Conservation (phyloP, 2,113 vertebrate species). For the Lucifuga dentata region DNA sequence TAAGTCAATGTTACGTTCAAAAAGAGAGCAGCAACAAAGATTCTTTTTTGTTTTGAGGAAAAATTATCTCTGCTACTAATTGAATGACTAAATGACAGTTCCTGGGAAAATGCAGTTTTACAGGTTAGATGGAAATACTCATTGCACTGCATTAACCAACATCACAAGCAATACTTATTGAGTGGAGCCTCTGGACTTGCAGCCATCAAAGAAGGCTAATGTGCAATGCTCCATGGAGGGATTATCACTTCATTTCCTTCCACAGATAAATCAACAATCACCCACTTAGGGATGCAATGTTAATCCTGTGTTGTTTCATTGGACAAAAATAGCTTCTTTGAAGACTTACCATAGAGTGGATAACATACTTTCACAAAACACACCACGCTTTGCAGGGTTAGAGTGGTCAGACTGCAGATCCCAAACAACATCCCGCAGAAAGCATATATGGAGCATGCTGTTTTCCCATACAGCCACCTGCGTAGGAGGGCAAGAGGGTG, state of each 20-base stretch:
- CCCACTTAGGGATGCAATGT: constrained; percentile 32
- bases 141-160: constrained; percentile 38
- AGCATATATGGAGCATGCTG: constrained; percentile 81
- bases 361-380: constrained; percentile 87
- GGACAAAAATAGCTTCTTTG: constrained; percentile 27
- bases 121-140: constrained; percentile 19
- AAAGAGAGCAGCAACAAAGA: background rate
- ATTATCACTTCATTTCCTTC: constrained; percentile 36
- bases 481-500: constrained; percentile 21
- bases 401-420: constrained; percentile 83
- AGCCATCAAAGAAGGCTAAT: constrained; percentile 62
- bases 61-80: background rate
- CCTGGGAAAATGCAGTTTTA: constrained; percentile 5
- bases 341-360: constrained; percentile 81
- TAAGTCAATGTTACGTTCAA: background rate
- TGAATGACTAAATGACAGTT: background rate
- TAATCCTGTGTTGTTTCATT: constrained; percentile 36
- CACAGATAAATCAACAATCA: constrained; percentile 57
- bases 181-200: constrained; percentile 33
- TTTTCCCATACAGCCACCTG: constrained; percentile 85
- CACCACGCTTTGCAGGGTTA: constrained; percentile 83
- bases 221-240: constrained; percentile 31
- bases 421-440: constrained; percentile 86
- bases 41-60: background rate
- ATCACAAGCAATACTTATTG: constrained; percentile 57